These are phyloP conservation scores for Bufo gargarizans DNA, from an alignment of 2,113 vertebrate species.

Conservation along the genomic window DNA sequence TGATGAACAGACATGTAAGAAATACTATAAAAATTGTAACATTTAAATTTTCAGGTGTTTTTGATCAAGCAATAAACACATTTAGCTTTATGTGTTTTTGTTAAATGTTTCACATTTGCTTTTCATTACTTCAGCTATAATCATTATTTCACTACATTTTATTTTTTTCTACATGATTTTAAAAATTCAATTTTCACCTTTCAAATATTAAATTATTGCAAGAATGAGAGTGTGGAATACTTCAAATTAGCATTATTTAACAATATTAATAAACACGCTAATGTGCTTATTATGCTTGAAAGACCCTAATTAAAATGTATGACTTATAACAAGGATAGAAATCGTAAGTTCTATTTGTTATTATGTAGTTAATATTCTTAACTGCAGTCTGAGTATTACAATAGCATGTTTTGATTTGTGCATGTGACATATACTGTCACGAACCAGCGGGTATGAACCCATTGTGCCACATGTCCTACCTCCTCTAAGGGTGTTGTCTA, in stretches of 20 bases:
- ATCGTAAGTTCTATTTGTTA: background rate
- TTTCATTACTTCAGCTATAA: background rate
- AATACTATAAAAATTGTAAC: too few species aligned
- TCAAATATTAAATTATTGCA: constrained; percentile 15
- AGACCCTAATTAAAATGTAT: background rate
- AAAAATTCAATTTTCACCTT: background rate
- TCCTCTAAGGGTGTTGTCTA: too few species aligned
- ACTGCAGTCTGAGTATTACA: background rate
- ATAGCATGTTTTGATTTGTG: background rate
- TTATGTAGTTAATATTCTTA: background rate
- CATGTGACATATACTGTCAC: too few species aligned
- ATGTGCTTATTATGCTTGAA: constrained; percentile 27
- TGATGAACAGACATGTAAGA: too few species aligned
- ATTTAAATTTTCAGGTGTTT: background rate
- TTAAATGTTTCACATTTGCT: background rate
- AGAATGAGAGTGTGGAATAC: constrained; percentile 6
- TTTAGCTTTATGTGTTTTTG: background rate
- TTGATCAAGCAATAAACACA: background rate
- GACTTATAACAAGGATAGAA: background rate
- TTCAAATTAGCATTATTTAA: constrained; percentile 17
- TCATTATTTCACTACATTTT: background rate
- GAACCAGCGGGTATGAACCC: too few species aligned
- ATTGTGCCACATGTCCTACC: too few species aligned
- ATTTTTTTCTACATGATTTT: background rate
- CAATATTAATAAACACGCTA: constrained; percentile 14